Conservation (phyloP, 2,888 invertebrate species). For the Meliscaeva auricollis region DNA sequence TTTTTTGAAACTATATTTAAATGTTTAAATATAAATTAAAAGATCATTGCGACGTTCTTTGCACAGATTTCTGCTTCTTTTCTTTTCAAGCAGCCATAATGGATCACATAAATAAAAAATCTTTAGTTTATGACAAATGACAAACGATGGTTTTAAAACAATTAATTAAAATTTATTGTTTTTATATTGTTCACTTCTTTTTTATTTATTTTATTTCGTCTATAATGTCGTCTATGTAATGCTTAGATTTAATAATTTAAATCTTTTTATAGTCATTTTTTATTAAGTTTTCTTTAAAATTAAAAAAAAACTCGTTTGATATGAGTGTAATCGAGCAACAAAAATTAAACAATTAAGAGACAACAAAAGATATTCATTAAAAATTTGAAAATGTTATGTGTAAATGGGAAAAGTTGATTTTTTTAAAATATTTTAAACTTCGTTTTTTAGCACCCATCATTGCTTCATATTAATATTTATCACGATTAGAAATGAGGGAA, state of each 20-base stretch:
- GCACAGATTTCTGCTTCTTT: constrained; percentile 44
- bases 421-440: no score
- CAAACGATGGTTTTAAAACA: neutral
- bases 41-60: constrained; percentile 62
- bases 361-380: neutral
- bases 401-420: no score
- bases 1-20: constrained; percentile 29
- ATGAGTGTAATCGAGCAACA: constrained; percentile 69
- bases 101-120: constrained; percentile 31
- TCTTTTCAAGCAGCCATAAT: constrained; percentile 31
- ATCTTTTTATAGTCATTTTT: constrained; percentile 44
- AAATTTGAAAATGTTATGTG: no score
- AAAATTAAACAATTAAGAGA: neutral
- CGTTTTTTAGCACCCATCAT: no score
- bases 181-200: constrained; percentile 32
- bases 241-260: constrained; percentile 50
- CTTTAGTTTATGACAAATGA: neutral
- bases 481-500: no score
- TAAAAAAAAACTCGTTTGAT: constrained; percentile 52
- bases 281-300: constrained; percentile 48
- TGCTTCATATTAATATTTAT: no score
- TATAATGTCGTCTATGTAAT: constrained; percentile 54
- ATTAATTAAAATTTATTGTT: neutral
- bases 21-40: constrained; percentile 18
- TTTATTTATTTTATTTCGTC: constrained; percentile 51